Evolutionary conservation across 2,113 vertebrate genomes (phyloP), one percentile per base, ranked within the genome.

Genomic region (Oncorhynchus mykiss): DNA sequence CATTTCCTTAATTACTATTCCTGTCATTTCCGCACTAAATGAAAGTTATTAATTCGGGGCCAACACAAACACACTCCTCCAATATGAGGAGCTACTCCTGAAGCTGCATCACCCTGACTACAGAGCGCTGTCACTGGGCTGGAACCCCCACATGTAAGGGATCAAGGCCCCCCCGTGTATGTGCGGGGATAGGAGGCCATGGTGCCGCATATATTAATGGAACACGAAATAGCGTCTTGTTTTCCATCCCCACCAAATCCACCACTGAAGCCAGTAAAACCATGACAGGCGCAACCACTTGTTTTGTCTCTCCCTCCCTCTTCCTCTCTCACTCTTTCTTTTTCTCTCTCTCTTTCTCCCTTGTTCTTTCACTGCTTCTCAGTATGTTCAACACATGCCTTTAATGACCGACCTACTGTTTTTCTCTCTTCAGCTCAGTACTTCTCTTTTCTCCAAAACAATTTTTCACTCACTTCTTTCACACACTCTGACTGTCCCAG

Each of bases 1-100:
- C 85, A 89, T 95, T 94, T 95, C 92, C 94, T 94, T 94, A 94
- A 94, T 95, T 92, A 93, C 91, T 92, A 93, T 94, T 93, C 93
- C 91, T 95, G 94, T 95, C 93, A 94, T 94, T 95, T 95, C 94
- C 90, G 82, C 90, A 92, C 88, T 88, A 88, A 93, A 92, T 93
- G 88, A 94, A 88, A 89, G 89, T 92, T 91, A 90, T 93, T 91
- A 93, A 94, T 91, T 91, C 90, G 24, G 84, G 79, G 92, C 77
- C 75, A 90, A 93, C 81, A 82, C 87, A 93, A 93, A 93, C 91
- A 89, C 72, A 87, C 83, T 86, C 88, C 90, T 88, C 82, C 79
- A 87, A 82, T 78, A 71, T 80, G 77, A 80, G 85, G 86, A 88
- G 78, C 88, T 86, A 49, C 80, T 76, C 82, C 78, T 80, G 87